Evolutionary conservation across 1,140 invertebrate genomes (phyloP).

Genomic region (Adoxophyes honmai): DNA sequence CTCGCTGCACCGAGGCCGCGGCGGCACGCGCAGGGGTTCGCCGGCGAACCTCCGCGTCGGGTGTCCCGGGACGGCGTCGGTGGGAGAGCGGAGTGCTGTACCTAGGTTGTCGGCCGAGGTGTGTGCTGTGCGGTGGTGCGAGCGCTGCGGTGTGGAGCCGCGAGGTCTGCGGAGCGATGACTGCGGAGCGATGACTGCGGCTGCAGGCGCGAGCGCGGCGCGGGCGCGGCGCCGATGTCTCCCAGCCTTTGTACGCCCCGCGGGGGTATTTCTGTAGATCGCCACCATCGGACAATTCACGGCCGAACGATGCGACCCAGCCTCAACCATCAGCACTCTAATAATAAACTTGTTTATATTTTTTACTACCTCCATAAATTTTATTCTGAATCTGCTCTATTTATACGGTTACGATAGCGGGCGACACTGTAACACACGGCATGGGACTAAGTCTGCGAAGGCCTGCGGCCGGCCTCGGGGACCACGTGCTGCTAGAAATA

Average conservation of each 20-base stretch:
- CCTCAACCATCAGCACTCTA: constrained; percentile 64
- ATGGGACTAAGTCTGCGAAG: constrained; percentile 16
- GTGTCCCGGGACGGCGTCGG: too few relatives aligned
- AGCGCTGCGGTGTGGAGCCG: neutral
- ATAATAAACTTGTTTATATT: constrained; percentile 77
- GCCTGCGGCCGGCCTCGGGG: constrained; percentile 46
- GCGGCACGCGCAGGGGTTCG: neutral
- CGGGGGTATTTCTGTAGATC: constrained; percentile 74
- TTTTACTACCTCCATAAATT: constrained; percentile 66
- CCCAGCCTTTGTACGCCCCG: constrained; percentile 53
- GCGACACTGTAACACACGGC: constrained; percentile 22
- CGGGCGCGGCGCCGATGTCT: constrained; percentile 50
- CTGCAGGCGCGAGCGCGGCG: constrained; percentile 19
- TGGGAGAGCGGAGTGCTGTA: neutral
- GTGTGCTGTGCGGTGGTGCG: constrained; percentile 4
- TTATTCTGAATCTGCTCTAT: constrained; percentile 43
- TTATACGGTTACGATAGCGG: constrained; percentile 20
- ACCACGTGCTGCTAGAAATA: constrained; percentile 63
- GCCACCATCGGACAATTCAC: constrained; percentile 73
- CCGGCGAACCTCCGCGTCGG: too few relatives aligned
- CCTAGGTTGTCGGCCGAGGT: constrained; percentile 8
- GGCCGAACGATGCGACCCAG: constrained; percentile 73
- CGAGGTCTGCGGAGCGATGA: constrained; percentile 6
- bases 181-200: constrained; percentile 6
- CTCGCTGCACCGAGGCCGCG: neutral